These are phyloP conservation scores for Physella acuta DNA, from an alignment of 1,140 invertebrate genomes.

Conservation along the genomic window DNA sequence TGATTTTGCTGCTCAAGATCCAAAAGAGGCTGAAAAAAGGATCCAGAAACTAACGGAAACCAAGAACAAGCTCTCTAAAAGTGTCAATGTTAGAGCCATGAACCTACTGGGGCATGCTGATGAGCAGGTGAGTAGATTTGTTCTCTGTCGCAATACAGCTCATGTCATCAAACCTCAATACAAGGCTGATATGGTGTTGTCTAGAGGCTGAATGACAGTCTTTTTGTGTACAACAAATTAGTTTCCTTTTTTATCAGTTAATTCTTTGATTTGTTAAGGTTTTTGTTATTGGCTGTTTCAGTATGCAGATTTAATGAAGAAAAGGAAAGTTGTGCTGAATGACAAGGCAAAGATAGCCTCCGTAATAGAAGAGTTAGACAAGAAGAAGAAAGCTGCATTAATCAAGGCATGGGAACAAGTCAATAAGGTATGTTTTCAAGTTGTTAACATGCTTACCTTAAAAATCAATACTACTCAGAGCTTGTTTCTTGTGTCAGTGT, in stretches of 20 bases:
- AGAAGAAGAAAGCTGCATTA: slow-evolving; percentile 83
- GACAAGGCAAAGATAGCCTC: slow-evolving; percentile 77
- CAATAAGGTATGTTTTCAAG: slow-evolving; percentile 52
- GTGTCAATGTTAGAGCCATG: slow-evolving; percentile 83
- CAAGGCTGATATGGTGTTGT: no score
- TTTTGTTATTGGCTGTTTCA: no score
- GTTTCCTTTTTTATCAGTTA: not conserved
- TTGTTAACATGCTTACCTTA: not conserved
- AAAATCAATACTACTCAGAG: not conserved
- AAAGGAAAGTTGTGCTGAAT: slow-evolving; percentile 80
- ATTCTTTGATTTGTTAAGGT: no score
- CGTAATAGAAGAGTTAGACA: slow-evolving; percentile 84
- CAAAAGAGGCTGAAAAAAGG: slow-evolving; percentile 65
- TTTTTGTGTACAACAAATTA: no score
- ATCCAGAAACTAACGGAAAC: slow-evolving; percentile 68
- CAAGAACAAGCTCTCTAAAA: slow-evolving; percentile 75
- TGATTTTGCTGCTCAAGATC: slow-evolving; percentile 65
- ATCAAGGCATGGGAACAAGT: slow-evolving; percentile 78
- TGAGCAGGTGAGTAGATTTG: slow-evolving; percentile 71
- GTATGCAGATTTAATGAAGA: slow-evolving; percentile 78
- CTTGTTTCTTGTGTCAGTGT: not conserved
- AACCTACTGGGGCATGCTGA: slow-evolving; percentile 82
- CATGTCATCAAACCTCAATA: no score
- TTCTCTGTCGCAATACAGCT: no score
- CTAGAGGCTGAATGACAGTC: no score